phyloP scores from a whole-genome alignment of 1,140 invertebrate genomes.

The Trichogramma pretiosum region DNA sequence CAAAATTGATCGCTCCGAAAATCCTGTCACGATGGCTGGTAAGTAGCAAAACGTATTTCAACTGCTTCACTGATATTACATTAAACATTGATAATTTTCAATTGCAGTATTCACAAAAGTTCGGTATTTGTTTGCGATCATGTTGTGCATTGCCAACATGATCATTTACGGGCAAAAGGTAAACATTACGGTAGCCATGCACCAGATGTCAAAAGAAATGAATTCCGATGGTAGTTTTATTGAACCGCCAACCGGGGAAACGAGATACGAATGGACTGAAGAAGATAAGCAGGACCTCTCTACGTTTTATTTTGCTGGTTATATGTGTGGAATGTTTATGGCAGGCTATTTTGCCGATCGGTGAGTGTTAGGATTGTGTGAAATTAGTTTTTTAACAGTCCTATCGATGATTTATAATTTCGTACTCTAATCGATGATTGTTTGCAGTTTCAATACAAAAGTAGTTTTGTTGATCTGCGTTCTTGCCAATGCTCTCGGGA shows the following conservation, averaged over 20 bases:
- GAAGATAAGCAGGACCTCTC: slow-evolving; percentile 61
- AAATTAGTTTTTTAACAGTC: not conserved
- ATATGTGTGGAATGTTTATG: slow-evolving; percentile 61
- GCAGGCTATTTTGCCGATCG: slow-evolving; percentile 50
- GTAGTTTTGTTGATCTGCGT: slow-evolving; percentile 72
- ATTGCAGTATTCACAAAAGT: slow-evolving; percentile 22
- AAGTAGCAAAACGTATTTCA: too few relatives aligned
- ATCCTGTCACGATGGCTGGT: too few relatives aligned
- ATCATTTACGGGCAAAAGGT: slow-evolving; percentile 81
- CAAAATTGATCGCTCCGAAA: too few relatives aligned
- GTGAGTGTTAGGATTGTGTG: slow-evolving; percentile 20
- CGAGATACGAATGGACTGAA: slow-evolving; percentile 61
- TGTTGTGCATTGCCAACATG: slow-evolving; percentile 44
- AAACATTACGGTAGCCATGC: slow-evolving; percentile 76
- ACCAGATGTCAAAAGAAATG: slow-evolving; percentile 76
- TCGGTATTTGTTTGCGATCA: slow-evolving; percentile 36
- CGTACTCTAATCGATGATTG: not conserved
- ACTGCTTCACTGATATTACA: too few relatives aligned
- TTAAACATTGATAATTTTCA: too few relatives aligned
- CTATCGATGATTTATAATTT: not conserved
- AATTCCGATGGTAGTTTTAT: slow-evolving; percentile 29
- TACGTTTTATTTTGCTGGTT: slow-evolving; percentile 82
- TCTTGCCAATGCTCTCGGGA: slow-evolving; percentile 64
- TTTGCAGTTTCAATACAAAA: slow-evolving; percentile 61
- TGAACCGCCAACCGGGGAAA: not conserved